A percentile compares a stretch with the other conserved stretches of the same genome.
Conservation (phyloP, 2,113 vertebrate genomes). For the Thermophis baileyi region DNA sequence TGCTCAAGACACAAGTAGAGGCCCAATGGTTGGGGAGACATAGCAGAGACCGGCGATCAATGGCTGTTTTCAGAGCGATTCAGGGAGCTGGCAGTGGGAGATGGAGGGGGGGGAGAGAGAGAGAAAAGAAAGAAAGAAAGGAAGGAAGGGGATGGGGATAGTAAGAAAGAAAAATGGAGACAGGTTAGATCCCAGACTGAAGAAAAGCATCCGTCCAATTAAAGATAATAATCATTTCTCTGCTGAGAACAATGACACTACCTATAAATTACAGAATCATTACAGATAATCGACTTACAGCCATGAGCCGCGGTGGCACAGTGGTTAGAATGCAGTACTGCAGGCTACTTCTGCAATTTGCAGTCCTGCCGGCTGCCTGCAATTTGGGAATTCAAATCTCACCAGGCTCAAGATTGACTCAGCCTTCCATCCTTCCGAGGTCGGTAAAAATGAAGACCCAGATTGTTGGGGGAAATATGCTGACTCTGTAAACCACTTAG, state of each 20-base stretch:
- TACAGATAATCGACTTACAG: background rate
- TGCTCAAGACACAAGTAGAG: background rate
- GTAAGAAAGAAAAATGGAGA: conserved; percentile 24
- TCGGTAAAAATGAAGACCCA: no score
- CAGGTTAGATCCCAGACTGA: conserved; percentile 51
- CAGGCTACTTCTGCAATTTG: no score
- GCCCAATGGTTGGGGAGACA: conserved; percentile 57
- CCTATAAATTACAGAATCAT: background rate
- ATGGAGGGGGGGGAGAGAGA: background rate
- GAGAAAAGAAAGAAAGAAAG: background rate
- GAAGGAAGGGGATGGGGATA: conserved; percentile 7
- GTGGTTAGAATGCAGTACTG: no score
- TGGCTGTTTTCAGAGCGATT: conserved; percentile 66
- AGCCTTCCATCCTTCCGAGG: no score
- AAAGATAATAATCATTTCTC: background rate
- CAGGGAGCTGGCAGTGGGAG: conserved; percentile 57
- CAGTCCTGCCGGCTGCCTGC: no score
- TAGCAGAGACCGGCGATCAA: conserved; percentile 51
- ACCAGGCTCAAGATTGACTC: no score
- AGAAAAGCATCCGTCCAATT: conserved; percentile 1
- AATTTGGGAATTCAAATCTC: no score
- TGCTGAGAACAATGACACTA: background rate
- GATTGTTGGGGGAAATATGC: no score
- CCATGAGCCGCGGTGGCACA: no score
- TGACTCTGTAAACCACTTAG: no score